Conservation (phyloP, 1,140 invertebrate species). For the Drosophila bifasciata region DNA sequence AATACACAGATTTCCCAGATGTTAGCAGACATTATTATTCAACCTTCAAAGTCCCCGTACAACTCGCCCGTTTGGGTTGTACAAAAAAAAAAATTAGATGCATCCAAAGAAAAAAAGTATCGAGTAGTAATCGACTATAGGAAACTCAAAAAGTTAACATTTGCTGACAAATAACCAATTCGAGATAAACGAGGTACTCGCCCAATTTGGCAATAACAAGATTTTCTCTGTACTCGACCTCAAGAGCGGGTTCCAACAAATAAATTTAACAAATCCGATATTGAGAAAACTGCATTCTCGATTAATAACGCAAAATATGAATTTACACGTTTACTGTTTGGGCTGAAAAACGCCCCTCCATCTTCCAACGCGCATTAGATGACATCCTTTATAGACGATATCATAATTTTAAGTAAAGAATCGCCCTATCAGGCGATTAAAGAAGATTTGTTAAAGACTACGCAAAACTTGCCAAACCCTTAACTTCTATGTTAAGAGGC, state of each 20-base stretch:
- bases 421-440: too few relatives aligned
- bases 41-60: not conserved
- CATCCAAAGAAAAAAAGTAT: not conserved
- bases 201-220: slow-evolving; percentile 16
- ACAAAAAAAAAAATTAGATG: not conserved
- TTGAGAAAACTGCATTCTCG: slow-evolving; percentile 5
- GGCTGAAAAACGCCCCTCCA: too few relatives aligned
- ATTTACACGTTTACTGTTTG: slow-evolving; percentile 1
- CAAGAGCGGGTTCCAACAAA: slow-evolving; percentile 4
- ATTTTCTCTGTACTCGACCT: slow-evolving; percentile 13
- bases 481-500: too few relatives aligned
- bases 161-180: slow-evolving; percentile 7
- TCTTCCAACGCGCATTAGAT: slow-evolving; percentile 3
- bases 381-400: too few relatives aligned
- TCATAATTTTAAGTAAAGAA: too few relatives aligned
- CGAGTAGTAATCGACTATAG: not conserved
- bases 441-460: too few relatives aligned
- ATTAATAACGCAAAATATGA: too few relatives aligned
- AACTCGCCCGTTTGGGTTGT: not conserved
- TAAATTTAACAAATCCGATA: slow-evolving; percentile 3
- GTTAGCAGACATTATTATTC: too few relatives aligned
- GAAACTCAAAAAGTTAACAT: slow-evolving; percentile 2
- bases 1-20: too few relatives aligned
- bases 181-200: not conserved
- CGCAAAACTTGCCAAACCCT: too few relatives aligned